Evolutionary conservation across 2,888 invertebrate genomes (phyloP), one percentile per base, ranked within the genome.

Genomic region (Cyrtodaria siliqua): DNA sequence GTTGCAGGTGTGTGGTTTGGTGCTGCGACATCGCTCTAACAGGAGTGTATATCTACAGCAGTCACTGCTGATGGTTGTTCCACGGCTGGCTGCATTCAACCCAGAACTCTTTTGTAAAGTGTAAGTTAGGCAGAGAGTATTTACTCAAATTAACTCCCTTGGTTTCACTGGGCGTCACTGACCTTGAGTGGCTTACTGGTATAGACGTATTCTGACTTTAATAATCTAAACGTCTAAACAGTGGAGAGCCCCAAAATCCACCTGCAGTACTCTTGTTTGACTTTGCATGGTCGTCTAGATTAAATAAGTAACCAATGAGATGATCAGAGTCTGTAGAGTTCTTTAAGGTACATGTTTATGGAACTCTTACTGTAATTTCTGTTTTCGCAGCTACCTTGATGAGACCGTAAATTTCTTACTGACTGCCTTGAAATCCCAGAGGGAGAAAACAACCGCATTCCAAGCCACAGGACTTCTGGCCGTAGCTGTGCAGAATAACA

Each of bases 41-140:
- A 95, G 96, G 86, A 96, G 96, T 60, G 94, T 95, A 4, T 96
- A 97, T 91, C 96, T 98, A 24, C 98, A 98, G 85, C 96, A 97
- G 90, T 96, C 96, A 0, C 93, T 99, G 16, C 94, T 99, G 69
- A 95, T 96, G 44, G 95, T 99, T 56, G 94, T 99, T 73, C 99
- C 99, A 0, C 95, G 98, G 82, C 93, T 99, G 61, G 98, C 98
- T 6, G 97, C 98, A n/a, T 98, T 99, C 89, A 96, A 97, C 91
- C 96, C 96, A 73, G 95, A 96, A 6, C 95, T 95, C 69, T 99
- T 98, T 75, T 89, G 88, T 27, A 81, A 79, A 75, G 72, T 85
- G 90, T 90, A 24, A 66, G 66, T 49, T 14, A 16, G 16, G 40
- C n/a, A n/a, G n/a, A n/a, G n/a, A n/a, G n/a, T n/a, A n/a, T n/a